phyloP scores from a whole-genome alignment of 1,140 invertebrate species.

The Formica exsecta region DNA sequence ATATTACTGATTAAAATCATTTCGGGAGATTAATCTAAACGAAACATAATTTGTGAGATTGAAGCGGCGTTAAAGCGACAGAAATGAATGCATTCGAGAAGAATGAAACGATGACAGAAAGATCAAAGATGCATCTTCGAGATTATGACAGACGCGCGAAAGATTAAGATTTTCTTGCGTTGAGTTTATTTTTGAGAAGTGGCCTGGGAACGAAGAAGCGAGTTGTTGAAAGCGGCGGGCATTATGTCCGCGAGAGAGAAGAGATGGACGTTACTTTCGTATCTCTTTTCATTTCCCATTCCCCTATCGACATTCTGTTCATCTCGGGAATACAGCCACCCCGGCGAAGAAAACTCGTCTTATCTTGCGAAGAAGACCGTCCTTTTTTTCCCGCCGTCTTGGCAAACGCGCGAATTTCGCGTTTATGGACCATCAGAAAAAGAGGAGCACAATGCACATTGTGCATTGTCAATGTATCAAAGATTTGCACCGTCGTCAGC shows the following conservation, averaged over 20 bases:
- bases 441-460: conserved; percentile 42
- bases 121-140: conserved; percentile 43
- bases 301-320: conserved; percentile 34
- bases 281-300: conserved; percentile 22
- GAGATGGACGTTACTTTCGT: background rate
- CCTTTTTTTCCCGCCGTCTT: conserved; percentile 16
- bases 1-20: conserved; percentile 13
- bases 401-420: conserved; percentile 44
- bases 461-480: conserved; percentile 53
- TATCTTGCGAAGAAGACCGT: background rate
- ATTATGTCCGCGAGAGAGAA: conserved; percentile 28
- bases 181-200: conserved; percentile 44
- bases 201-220: conserved; percentile 18
- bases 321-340: conserved; percentile 25
- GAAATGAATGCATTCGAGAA: conserved; percentile 16
- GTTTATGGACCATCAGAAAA: conserved; percentile 27
- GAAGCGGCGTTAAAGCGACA: conserved; percentile 26
- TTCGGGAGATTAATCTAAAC: conserved; percentile 10
- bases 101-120: conserved; percentile 18
- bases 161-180: conserved; percentile 43
- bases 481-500: conserved; percentile 47
- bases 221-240: conserved; percentile 13
- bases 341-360: conserved; percentile 37
- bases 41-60: conserved; percentile 31
- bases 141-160: conserved; percentile 40